phyloP scores from a whole-genome alignment of 2,797 vertebrate species.

The Huso huso region DNA sequence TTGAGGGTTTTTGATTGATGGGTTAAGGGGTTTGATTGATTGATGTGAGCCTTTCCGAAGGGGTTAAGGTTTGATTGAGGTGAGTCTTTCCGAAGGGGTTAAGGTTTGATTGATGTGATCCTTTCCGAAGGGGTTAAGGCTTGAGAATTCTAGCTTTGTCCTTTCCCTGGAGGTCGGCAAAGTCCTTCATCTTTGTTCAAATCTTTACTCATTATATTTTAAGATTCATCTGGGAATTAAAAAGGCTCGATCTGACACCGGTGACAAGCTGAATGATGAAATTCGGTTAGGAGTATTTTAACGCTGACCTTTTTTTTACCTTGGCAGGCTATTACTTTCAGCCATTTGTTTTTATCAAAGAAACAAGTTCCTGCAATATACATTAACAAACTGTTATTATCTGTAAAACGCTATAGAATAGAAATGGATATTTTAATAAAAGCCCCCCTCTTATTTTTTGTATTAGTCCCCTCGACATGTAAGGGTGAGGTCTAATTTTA shows the following conservation, averaged over 20 bases:
- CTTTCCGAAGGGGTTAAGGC: too few species aligned
- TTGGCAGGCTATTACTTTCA: not conserved
- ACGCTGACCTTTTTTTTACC: not conserved
- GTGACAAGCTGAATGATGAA: slow-evolving; percentile 7
- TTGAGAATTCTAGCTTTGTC: not conserved
- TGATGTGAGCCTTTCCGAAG: too few species aligned
- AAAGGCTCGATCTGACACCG: not conserved
- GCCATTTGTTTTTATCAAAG: not conserved
- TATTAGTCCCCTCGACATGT: slow-evolving; percentile 1
- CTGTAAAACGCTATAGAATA: not conserved
- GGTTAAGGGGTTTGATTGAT: too few species aligned
- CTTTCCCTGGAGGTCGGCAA: not conserved
- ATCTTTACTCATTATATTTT: not conserved
- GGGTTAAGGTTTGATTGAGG: too few species aligned
- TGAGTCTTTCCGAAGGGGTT: too few species aligned
- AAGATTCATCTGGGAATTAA: slow-evolving; percentile 4
- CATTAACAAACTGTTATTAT: not conserved
- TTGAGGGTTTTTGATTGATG: too few species aligned
- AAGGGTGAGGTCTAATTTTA: slow-evolving; percentile 23
- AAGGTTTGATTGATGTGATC: too few species aligned
- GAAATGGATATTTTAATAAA: slow-evolving; percentile 17
- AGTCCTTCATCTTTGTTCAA: not conserved
- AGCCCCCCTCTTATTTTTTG: slow-evolving; percentile 7
- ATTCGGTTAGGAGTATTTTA: slow-evolving; percentile 4
- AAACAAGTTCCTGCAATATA: not conserved